Conservation (phyloP, 2,888 invertebrate species). For the Meganola albula region DNA sequence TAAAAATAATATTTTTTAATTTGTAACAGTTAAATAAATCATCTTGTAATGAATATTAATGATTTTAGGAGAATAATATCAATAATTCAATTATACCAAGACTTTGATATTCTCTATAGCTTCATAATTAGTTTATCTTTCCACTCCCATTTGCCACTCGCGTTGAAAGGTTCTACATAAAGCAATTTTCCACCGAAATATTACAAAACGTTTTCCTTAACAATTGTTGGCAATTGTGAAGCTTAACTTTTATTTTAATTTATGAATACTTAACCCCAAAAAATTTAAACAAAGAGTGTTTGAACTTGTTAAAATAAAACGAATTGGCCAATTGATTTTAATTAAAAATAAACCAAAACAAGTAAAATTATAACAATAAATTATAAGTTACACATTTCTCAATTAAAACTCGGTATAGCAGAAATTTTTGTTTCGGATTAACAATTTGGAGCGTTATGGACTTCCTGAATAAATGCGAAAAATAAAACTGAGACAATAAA, state of each 20-base stretch:
- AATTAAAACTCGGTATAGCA: constrained; percentile 37
- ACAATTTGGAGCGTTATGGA: constrained; percentile 29
- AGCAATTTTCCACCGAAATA: constrained; percentile 48
- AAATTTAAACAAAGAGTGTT: too few relatives aligned
- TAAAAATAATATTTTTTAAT: too few relatives aligned
- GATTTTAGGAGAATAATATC: constrained; percentile 19
- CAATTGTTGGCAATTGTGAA: constrained; percentile 21
- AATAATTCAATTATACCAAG: constrained; percentile 19
- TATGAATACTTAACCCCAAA: too few relatives aligned
- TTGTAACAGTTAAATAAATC: too few relatives aligned
- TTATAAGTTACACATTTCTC: constrained; percentile 45
- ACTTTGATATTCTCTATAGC: constrained; percentile 26
- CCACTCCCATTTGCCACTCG: constrained; percentile 42
- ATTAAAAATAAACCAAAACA: constrained; percentile 7
- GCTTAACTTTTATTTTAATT: constrained; percentile 10
- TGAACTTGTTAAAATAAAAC: too few relatives aligned
- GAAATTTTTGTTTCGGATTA: constrained; percentile 25
- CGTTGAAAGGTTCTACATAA: constrained; percentile 52
- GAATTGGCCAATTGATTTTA: too few relatives aligned
- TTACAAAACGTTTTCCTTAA: constrained; percentile 19
- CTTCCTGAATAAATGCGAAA: constrained; percentile 24
- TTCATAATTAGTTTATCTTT: constrained; percentile 54
- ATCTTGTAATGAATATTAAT: too few relatives aligned
- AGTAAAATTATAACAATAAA: constrained; percentile 40
- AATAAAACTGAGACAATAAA: constrained; percentile 42